Evolutionary conservation across 2,888 invertebrate genomes (phyloP).

Genomic region (Hemaris fuciformis): DNA sequence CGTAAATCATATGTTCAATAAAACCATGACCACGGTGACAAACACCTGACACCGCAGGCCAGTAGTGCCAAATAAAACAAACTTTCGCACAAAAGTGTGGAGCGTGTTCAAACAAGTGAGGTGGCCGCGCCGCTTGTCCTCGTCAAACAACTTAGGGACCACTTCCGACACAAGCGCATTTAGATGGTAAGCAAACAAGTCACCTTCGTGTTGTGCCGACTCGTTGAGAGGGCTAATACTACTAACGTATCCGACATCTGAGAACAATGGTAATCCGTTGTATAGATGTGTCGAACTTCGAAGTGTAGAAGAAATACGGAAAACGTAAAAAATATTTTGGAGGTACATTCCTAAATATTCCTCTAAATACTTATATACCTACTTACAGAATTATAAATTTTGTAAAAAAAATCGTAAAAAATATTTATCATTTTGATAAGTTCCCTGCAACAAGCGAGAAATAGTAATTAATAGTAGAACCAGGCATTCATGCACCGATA

Average conservation of each 20-base stretch:
- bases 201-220: background rate
- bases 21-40: background rate
- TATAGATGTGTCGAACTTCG: background rate
- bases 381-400: too few relatives aligned
- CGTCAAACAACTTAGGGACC: constrained; percentile 30
- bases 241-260: background rate
- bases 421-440: background rate
- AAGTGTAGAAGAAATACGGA: background rate
- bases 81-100: background rate
- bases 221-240: background rate
- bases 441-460: background rate
- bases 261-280: background rate
- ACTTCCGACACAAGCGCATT: constrained; percentile 8
- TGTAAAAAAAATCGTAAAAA: too few relatives aligned
- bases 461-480: background rate
- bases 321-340: background rate
- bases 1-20: background rate
- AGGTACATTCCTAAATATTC: background rate
- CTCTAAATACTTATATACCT: too few relatives aligned
- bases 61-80: background rate
- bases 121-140: constrained; percentile 28
- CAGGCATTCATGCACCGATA: background rate
- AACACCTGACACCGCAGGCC: background rate
- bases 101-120: constrained; percentile 15
- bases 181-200: constrained; percentile 1